Evolutionary conservation across 2,888 invertebrate genomes (phyloP).

Genomic region (Amiota communis): DNA sequence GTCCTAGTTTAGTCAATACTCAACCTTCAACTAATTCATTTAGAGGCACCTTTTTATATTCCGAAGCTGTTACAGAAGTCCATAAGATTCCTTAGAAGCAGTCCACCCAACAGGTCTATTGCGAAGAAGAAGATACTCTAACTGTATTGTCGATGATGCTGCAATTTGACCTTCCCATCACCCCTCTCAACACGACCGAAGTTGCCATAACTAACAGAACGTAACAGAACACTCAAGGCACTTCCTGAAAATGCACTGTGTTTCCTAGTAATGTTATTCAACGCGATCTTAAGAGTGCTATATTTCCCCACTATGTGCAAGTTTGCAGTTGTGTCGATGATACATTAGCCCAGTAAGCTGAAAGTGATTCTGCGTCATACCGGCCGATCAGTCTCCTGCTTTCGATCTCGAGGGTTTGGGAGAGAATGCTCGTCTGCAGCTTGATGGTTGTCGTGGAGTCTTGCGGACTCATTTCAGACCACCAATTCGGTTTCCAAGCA

Average conservation of each 20-base stretch:
- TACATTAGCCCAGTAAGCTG: background rate
- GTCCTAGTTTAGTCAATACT: too few species aligned
- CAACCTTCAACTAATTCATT: too few species aligned
- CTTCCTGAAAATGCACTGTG: background rate
- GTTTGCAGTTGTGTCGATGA: background rate
- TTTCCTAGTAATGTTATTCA: too few species aligned
- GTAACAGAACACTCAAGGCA: background rate
- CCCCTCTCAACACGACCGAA: background rate
- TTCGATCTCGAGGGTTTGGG: background rate
- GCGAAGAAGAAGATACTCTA: background rate
- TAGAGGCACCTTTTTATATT: too few species aligned
- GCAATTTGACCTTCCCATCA: too few species aligned
- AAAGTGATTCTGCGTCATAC: background rate
- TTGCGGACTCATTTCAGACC: constrained; percentile 2
- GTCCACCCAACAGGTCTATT: too few species aligned
- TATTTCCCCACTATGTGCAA: too few species aligned
- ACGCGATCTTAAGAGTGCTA: too few species aligned
- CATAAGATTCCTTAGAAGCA: too few species aligned
- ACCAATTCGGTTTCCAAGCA: constrained; percentile 3
- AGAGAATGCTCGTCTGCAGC: background rate
- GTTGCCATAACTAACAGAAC: background rate
- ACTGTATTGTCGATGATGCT: background rate
- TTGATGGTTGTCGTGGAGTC: background rate
- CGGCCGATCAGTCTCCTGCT: constrained; percentile 11
- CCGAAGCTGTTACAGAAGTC: too few species aligned